A percentile compares a stretch with the other conserved stretches of the same genome.
Conservation (phyloP, 2,888 invertebrate species). For the Sinopyrophorus schimmeli region DNA sequence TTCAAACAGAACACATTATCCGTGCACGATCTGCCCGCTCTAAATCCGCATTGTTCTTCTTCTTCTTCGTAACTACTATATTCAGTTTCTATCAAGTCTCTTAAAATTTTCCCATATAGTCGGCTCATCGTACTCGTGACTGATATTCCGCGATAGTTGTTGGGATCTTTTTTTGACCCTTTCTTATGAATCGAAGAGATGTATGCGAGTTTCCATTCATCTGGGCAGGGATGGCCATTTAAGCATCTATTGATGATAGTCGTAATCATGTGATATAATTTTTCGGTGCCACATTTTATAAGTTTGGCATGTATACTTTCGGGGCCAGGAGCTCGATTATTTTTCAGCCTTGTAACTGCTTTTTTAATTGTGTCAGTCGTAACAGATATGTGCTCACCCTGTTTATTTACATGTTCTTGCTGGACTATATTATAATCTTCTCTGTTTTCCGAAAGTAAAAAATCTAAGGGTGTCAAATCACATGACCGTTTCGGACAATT, state of each 20-base stretch:
- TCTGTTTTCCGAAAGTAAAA: constrained; percentile 2
- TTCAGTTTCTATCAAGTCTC: constrained; percentile 10
- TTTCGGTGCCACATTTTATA: too few species aligned
- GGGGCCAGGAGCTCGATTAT: constrained; percentile 2
- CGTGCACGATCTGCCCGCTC: constrained; percentile 3
- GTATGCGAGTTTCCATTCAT: constrained; percentile 8
- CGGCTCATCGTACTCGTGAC: constrained; percentile 4
- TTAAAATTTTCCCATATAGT: constrained; percentile 4
- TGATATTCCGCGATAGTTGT: constrained; percentile 4
- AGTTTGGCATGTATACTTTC: constrained; percentile 3
- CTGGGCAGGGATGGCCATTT: constrained; percentile 6
- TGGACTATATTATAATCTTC: constrained; percentile 1
- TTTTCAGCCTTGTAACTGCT: constrained; percentile 6
- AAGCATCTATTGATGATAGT: neutral
- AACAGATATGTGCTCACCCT: neutral
- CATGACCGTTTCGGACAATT: constrained; percentile 17
- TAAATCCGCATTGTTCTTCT: constrained; percentile 11
- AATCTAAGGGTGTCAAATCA: too few species aligned
- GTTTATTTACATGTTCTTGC: constrained; percentile 4
- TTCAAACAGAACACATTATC: constrained; percentile 4
- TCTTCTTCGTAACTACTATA: constrained; percentile 4
- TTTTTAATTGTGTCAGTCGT: constrained; percentile 2
- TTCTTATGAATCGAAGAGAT: constrained; percentile 3
- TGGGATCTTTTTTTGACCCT: neutral
- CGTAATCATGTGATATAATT: constrained; percentile 5